phyloP scores from a whole-genome alignment of 2,888 invertebrate species.

The Pheosia gnoma region DNA sequence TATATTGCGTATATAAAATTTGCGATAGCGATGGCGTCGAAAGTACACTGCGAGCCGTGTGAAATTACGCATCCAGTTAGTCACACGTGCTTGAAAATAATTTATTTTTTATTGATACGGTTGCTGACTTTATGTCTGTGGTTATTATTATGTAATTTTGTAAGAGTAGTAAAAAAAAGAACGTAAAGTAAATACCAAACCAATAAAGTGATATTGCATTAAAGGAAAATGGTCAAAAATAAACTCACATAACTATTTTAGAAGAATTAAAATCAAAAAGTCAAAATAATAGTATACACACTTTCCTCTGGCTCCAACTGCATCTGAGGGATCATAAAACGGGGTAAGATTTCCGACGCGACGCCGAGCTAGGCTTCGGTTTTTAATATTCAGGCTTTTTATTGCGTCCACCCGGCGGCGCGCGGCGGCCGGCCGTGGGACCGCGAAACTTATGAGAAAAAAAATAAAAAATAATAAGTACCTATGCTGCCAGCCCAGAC shows the following conservation, averaged over 20 bases:
- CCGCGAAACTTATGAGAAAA: slow-evolving; percentile 45
- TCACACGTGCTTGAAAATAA: background rate
- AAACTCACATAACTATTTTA: no score
- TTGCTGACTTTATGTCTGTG: background rate
- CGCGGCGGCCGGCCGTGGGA: slow-evolving; percentile 43
- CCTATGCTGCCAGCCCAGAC: slow-evolving; percentile 20
- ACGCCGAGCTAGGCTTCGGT: slow-evolving; percentile 40
- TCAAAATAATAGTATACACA: background rate
- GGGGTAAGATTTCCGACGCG: slow-evolving; percentile 38
- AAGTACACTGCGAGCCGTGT: slow-evolving; percentile 19
- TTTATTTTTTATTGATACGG: background rate
- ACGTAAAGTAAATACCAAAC: no score
- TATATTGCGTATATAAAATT: background rate
- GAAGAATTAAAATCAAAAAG: no score
- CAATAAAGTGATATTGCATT: no score
- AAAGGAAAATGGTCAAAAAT: no score
- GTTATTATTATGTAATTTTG: background rate
- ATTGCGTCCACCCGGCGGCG: slow-evolving; percentile 38
- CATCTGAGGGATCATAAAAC: slow-evolving; percentile 46
- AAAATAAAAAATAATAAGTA: slow-evolving; percentile 38
- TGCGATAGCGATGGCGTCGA: background rate
- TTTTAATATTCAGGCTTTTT: slow-evolving; percentile 56
- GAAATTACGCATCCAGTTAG: slow-evolving; percentile 1
- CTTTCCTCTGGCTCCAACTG: slow-evolving; percentile 25
- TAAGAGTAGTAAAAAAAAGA: background rate